Conservation (phyloP, 2,113 vertebrate genomes). For the Engraulis encrasicolus region DNA sequence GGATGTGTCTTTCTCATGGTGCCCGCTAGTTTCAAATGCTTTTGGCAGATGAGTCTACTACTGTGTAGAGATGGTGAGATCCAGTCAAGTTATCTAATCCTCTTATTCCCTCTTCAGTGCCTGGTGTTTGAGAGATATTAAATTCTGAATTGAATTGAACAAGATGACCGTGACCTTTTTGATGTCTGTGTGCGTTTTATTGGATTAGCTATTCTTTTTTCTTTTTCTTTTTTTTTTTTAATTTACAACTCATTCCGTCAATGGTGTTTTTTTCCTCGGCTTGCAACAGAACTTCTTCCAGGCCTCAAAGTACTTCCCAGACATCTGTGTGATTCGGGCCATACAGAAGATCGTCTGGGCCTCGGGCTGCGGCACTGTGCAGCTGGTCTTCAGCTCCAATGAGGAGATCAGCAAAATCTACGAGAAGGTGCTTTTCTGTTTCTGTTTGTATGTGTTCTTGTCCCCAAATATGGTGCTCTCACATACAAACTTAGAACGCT, state of each 20-base stretch:
- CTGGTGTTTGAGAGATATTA: neutral
- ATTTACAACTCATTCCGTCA: too few species aligned
- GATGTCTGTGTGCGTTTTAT: neutral
- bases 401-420: slow-evolving; percentile 99
- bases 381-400: slow-evolving; percentile 96
- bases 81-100: neutral
- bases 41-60: neutral
- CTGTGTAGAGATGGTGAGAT: neutral
- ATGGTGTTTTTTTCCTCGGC: slow-evolving; percentile 36
- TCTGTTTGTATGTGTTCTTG: slow-evolving; percentile 33
- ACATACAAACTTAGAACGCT: neutral
- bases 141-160: neutral
- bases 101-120: neutral
- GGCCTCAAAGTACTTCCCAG: slow-evolving; percentile 97
- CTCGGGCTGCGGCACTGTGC: slow-evolving; percentile 94
- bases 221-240: too few species aligned
- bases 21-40: neutral
- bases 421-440: slow-evolving; percentile 98
- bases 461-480: neutral
- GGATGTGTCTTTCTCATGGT: too few species aligned
- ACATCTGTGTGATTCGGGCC: slow-evolving; percentile 96
- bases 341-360: slow-evolving; percentile 99
- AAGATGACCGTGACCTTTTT: neutral
- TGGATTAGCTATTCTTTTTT: neutral
- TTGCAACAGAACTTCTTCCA: slow-evolving; percentile 76